These are phyloP conservation scores for Picus viridis DNA, from an alignment of 2,797 vertebrate species.

Conservation along the genomic window DNA sequence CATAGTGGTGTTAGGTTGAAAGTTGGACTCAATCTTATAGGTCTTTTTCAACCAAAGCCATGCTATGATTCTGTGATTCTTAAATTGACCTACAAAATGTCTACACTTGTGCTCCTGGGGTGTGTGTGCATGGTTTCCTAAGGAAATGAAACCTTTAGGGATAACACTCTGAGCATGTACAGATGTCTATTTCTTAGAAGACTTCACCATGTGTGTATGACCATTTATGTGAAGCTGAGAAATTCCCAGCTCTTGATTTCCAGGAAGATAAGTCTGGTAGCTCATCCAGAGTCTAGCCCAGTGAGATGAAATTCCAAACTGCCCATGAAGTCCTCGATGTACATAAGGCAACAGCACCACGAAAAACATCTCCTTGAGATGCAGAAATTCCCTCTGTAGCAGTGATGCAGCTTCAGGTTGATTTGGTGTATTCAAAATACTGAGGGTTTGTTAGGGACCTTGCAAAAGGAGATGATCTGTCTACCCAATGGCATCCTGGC, in stretches of 20 bases:
- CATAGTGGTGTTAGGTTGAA: no score
- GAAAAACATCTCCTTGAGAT: background rate
- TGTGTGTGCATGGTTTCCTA: background rate
- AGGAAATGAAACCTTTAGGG: background rate
- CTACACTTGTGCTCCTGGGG: background rate
- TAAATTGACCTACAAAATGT: background rate
- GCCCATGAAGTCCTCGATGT: background rate
- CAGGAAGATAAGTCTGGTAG: background rate
- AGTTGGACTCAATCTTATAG: no score
- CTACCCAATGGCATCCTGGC: background rate
- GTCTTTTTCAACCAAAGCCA: no score
- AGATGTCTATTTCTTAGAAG: background rate
- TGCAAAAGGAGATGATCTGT: background rate
- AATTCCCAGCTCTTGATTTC: fast-evolving
- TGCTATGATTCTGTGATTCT: background rate
- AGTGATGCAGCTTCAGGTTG: background rate
- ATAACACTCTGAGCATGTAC: background rate
- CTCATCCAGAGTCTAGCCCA: background rate
- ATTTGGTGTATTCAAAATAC: background rate
- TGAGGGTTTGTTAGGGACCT: background rate
- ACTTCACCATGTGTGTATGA: background rate
- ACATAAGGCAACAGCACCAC: background rate
- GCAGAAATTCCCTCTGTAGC: background rate
- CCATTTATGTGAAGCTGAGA: background rate
- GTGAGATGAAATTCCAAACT: background rate